Conservation (phyloP, 30 jellyfish, hydroid and myxozoan species). For the Morbakka virulenta region DNA sequence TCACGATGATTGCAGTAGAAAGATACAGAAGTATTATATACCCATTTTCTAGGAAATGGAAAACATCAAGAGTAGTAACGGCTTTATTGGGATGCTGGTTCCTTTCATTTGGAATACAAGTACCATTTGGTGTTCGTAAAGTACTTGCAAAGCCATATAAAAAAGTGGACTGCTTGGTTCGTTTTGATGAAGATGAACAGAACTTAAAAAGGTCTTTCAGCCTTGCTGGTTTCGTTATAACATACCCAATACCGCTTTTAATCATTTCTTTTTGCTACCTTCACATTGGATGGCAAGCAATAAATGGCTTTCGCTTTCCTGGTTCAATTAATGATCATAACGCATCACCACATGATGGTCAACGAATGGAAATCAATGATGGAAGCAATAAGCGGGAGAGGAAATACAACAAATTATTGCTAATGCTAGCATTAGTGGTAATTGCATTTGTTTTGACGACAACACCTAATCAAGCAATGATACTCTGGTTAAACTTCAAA, state of each 20-base stretch:
- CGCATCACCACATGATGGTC: not conserved
- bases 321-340: no score
- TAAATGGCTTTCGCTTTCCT: no score
- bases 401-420: constrained; percentile 14
- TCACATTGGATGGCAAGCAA: constrained; percentile 25
- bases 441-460: constrained; percentile 39
- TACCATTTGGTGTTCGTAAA: constrained; percentile 16
- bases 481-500: constrained; percentile 45
- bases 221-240: constrained; percentile 12
- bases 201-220: not conserved
- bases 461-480: constrained; percentile 58
- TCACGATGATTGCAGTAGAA: constrained; percentile 47
- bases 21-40: constrained; percentile 27
- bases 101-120: constrained; percentile 8
- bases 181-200: not conserved
- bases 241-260: constrained; percentile 47
- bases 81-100: constrained; percentile 11
- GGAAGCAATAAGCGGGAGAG: not conserved
- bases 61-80: not conserved
- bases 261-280: constrained; percentile 16
- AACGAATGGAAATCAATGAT: not conserved
- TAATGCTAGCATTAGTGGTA: constrained; percentile 20
- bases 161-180: not conserved
- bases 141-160: not conserved
- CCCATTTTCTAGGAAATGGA: constrained; percentile 25